phyloP scores from a whole-genome alignment of 1,140 invertebrate genomes.

The Solenopsis fugax region DNA sequence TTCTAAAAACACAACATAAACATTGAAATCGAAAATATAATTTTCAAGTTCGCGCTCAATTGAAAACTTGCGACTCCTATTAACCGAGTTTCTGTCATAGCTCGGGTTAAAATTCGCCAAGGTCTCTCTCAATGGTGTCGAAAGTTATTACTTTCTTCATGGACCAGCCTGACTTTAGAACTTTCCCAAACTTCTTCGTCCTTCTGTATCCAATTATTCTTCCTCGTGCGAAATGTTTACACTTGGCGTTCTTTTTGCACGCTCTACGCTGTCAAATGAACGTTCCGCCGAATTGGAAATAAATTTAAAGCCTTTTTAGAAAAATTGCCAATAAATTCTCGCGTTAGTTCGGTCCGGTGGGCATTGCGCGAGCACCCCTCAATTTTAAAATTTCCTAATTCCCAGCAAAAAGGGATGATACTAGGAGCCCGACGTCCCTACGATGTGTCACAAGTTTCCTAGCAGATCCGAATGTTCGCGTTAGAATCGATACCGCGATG shows the following conservation, averaged over 20 bases:
- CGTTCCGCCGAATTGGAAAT: slow-evolving; percentile 79
- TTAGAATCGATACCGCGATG: slow-evolving; percentile 79
- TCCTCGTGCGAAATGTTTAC: slow-evolving; percentile 47
- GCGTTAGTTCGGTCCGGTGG: slow-evolving; percentile 81
- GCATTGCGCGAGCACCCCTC: slow-evolving; percentile 76
- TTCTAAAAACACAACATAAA: not conserved
- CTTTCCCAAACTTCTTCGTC: slow-evolving; percentile 55
- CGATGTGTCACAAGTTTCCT: slow-evolving; percentile 54
- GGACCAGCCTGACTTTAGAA: slow-evolving; percentile 43
- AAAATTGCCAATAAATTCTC: slow-evolving; percentile 86
- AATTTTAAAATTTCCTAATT: slow-evolving; percentile 85
- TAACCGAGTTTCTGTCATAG: slow-evolving; percentile 62
- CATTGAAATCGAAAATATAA: not conserved
- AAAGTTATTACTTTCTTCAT: slow-evolving; percentile 41
- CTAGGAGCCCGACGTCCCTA: slow-evolving; percentile 72
- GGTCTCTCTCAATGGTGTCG: slow-evolving; percentile 63
- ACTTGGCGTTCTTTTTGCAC: slow-evolving; percentile 19
- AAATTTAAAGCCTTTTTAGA: slow-evolving; percentile 84
- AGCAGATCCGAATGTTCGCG: slow-evolving; percentile 52
- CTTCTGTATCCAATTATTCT: slow-evolving; percentile 71
- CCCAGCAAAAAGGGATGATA: slow-evolving; percentile 79
- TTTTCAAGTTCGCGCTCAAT: slow-evolving; percentile 7
- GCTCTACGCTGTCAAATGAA: slow-evolving; percentile 33
- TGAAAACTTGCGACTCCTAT: slow-evolving; percentile 25
- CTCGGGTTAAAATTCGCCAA: slow-evolving; percentile 63